Conservation (phyloP, 2,888 invertebrate species). For the Acholoe squamosa region DNA sequence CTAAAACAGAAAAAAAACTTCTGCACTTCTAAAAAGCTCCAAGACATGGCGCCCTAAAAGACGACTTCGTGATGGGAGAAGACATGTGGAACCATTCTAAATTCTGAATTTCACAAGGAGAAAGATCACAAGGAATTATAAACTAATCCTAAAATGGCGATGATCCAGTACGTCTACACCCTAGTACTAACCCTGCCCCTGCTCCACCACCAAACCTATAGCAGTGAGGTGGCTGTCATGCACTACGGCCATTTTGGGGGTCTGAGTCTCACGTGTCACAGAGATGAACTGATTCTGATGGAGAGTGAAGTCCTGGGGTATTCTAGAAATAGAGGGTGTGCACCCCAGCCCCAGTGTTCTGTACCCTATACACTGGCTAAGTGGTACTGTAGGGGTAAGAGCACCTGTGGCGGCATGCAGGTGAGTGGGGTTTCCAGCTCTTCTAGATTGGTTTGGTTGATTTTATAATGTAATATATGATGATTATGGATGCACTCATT, state of each 20-base stretch:
- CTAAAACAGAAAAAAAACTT: too few relatives aligned
- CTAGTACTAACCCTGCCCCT: background rate
- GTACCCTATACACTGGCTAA: constrained; percentile 69
- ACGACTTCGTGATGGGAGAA: too few relatives aligned
- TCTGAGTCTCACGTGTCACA: constrained; percentile 66
- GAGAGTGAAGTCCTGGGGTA: constrained; percentile 68
- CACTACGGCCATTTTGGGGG: constrained; percentile 69
- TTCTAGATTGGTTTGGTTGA: too few relatives aligned
- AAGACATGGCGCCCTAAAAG: too few relatives aligned
- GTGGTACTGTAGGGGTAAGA: constrained; percentile 70
- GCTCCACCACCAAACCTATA: background rate
- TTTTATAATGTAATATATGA: too few relatives aligned
- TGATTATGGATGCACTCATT: too few relatives aligned
- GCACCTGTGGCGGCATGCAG: constrained; percentile 69
- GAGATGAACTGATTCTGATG: constrained; percentile 69
- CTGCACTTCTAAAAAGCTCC: too few relatives aligned
- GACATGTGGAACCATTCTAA: too few relatives aligned
- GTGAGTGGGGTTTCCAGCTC: too few relatives aligned
- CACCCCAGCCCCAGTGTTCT: constrained; percentile 66
- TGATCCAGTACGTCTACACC: background rate
- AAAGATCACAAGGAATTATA: too few relatives aligned
- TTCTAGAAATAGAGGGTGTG: constrained; percentile 62
- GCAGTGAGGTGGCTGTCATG: constrained; percentile 64
- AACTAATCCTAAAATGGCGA: background rate
- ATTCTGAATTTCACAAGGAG: too few relatives aligned